These are phyloP conservation scores for Apis florea DNA, from an alignment of 1,140 invertebrate genomes.

Conservation along the genomic window DNA sequence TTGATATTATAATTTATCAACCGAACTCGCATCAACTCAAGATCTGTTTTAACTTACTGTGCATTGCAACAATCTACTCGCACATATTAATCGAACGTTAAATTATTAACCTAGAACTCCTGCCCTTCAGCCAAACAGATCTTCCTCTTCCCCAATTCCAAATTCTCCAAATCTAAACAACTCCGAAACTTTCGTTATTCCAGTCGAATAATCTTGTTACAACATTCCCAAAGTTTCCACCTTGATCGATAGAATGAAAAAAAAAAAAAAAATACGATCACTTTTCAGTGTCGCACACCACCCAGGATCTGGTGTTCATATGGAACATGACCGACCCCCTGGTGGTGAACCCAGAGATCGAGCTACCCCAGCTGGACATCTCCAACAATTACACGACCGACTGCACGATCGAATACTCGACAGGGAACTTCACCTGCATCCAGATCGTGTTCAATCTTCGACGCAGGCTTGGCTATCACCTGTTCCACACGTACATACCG, in stretches of 20 bases:
- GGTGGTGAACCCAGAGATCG: conserved; percentile 92
- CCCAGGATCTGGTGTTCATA: conserved; percentile 91
- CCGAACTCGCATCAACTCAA: too few species aligned
- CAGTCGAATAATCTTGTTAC: not conserved
- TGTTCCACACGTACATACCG: conserved; percentile 95
- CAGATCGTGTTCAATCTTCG: conserved; percentile 92
- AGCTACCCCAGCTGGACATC: conserved; percentile 92
- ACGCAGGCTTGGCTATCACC: conserved; percentile 91
- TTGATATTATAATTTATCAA: too few species aligned
- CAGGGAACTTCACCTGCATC: conserved; percentile 93
- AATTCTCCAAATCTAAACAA: too few species aligned
- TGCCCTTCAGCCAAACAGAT: too few species aligned
- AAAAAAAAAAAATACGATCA: not conserved
- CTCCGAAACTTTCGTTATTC: too few species aligned
- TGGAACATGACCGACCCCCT: conserved; percentile 94
- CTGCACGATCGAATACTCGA: conserved; percentile 93
- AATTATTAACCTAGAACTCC: too few species aligned
- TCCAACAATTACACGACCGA: conserved; percentile 93
- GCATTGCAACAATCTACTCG: too few species aligned
- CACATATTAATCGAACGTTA: too few species aligned
- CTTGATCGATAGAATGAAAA: too few species aligned
- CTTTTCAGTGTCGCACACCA: conserved; percentile 89
- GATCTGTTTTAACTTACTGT: too few species aligned
- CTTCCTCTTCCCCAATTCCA: too few species aligned
- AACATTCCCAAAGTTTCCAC: not conserved